Evolutionary conservation across 53 echinoderm and acorn worm genomes (phyloP), one percentile per base, ranked within the genome.

Genomic region (Holothuria leucospilota): DNA sequence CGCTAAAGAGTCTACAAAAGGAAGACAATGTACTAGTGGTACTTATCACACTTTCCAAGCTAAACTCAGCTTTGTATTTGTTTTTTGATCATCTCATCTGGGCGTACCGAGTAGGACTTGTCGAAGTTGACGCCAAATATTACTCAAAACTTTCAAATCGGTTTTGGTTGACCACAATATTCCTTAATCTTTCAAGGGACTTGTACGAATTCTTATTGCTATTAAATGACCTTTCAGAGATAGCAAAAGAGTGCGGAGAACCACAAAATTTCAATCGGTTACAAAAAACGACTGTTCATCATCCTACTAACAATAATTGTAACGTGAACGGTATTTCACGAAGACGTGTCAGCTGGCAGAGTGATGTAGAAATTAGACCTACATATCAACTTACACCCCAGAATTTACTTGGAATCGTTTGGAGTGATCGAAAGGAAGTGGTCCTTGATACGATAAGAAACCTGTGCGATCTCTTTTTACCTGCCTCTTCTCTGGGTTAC

Each of bases 51-150:
- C 86, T 95, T 8, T 88, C 95, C 85, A 99, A 99, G 85, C 66
- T 99, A 59, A 99, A 99, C 93, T 90, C 93, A 64, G 95, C 99
- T 20, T 73, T 91, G n/a, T 99, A 99, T 62, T 89, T 99, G 69
- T 84, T 99, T 0, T 77, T 98, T 27, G 99, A 99, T 85, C 99
- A 99, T 85, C 61, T 93, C 42, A 88, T 99, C n/a, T 99, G 95
- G 95, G 90, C 94, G 8, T 90, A 99, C 25, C 89, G 92, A 52
- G 69, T 94, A 10, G 95, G 95, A 30, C 64, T 99, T 13, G 67
- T 94, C 59, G 70, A 81, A 40, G 65, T 92, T 42, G 90, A 98
- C 85, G 87, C 61, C 62, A 90, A 88, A 34, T 89, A 92, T 26
- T 95, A 94, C 85, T 75, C 92, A 6, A 85, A 91, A 62, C 61